Evolutionary conservation across 2,888 invertebrate genomes (phyloP).

Genomic region (Meloe dianella): DNA sequence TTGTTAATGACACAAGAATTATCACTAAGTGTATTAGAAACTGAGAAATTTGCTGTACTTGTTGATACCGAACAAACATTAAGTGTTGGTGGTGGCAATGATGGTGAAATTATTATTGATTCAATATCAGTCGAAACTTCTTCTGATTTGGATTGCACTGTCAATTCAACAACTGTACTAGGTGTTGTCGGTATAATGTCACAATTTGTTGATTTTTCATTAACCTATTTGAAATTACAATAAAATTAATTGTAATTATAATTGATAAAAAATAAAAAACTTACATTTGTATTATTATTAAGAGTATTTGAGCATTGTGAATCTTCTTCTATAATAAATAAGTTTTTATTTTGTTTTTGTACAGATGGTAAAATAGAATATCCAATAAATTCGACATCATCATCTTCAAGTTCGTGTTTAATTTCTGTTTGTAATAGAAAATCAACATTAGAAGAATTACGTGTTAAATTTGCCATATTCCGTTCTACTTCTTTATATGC

Average conservation of each 20-base stretch:
- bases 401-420: constrained; percentile 36
- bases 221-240: neutral
- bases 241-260: neutral
- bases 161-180: neutral
- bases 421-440: constrained; percentile 20
- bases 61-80: constrained; percentile 1
- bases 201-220: neutral
- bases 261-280: no score
- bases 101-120: neutral
- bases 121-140: neutral
- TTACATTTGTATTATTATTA: neutral
- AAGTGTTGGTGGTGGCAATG: neutral
- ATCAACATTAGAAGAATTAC: constrained; percentile 17
- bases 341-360: neutral
- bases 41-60: neutral
- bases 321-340: neutral
- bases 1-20: neutral
- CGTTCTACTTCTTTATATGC: constrained; percentile 24
- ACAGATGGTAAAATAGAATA: neutral
- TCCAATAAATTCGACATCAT: constrained; percentile 27
- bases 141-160: neutral
- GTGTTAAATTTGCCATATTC: constrained; percentile 15
- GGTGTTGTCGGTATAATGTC: neutral
- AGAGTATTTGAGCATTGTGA: neutral
- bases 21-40: constrained; percentile 3